A percentile compares a stretch with the other conserved stretches of the same genome.
phyloP scores from a whole-genome alignment of 2,888 invertebrate species.

The Myathropa florea region DNA sequence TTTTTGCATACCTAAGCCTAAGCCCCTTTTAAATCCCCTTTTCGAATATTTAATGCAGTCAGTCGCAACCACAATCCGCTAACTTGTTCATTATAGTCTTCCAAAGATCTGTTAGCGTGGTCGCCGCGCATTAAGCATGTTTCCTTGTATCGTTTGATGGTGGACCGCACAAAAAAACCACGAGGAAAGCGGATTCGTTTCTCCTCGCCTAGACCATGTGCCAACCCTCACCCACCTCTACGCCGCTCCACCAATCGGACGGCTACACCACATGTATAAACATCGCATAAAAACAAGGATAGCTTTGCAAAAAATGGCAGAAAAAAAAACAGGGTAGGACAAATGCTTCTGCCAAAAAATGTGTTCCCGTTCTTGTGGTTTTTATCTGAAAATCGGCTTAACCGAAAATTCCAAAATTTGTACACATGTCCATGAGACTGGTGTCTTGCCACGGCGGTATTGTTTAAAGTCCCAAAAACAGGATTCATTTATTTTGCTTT shows the following conservation, averaged over 20 bases:
- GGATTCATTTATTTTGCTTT: not conserved
- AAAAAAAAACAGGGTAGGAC: constrained; percentile 7
- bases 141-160: constrained; percentile 23
- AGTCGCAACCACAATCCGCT: not conserved
- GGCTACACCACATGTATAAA: not conserved
- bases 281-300: not conserved
- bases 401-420: constrained; percentile 50
- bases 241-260: not conserved
- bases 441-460: constrained; percentile 2
- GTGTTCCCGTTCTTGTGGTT: constrained; percentile 54
- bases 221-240: not conserved
- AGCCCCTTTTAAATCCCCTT: not conserved
- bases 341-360: constrained; percentile 61
- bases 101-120: not conserved
- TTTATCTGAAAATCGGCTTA: constrained; percentile 68
- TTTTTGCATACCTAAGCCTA: not conserved
- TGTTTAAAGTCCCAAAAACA: constrained; percentile 5
- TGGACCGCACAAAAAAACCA: constrained; percentile 21
- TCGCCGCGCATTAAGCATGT: not conserved
- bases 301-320: not conserved
- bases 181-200: constrained; percentile 40
- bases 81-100: not conserved
- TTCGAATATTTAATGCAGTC: not conserved
- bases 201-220: not conserved
- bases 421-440: constrained; percentile 11